These are phyloP conservation scores for Ladona fulva DNA, from an alignment of 1,140 invertebrate species.

Conservation along the genomic window DNA sequence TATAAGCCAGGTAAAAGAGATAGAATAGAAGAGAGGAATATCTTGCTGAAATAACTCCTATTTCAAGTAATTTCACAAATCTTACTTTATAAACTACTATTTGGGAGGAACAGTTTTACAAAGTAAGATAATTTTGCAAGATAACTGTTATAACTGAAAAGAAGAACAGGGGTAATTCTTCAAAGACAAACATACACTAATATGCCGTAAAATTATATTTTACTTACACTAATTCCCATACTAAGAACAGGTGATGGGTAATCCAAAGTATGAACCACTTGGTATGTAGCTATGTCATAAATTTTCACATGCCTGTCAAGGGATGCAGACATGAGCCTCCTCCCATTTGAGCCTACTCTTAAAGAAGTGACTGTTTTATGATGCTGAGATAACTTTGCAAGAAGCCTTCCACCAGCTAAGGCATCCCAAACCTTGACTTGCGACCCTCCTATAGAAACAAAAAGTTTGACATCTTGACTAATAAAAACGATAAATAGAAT, in stretches of 20 bases:
- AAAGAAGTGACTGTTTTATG: conserved; percentile 90
- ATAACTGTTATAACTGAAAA: too few relatives aligned
- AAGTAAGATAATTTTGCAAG: too few relatives aligned
- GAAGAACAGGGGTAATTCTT: too few relatives aligned
- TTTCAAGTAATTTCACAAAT: too few relatives aligned
- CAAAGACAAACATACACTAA: too few relatives aligned
- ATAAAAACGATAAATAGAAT: too few relatives aligned
- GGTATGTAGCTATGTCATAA: conserved; percentile 79
- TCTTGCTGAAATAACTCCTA: too few relatives aligned
- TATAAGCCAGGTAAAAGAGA: too few relatives aligned
- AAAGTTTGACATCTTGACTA: too few relatives aligned
- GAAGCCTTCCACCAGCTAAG: conserved; percentile 69
- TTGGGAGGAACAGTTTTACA: too few relatives aligned
- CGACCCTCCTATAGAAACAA: conserved; percentile 57
- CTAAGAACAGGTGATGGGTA: conserved; percentile 87
- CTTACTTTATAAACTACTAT: too few relatives aligned
- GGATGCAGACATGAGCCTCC: conserved; percentile 77
- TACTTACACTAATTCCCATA: conserved; percentile 62
- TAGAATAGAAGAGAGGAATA: too few relatives aligned
- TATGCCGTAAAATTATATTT: not conserved
- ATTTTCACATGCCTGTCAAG: conserved; percentile 92
- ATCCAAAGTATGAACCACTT: conserved; percentile 78
- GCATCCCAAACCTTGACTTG: conserved; percentile 92
- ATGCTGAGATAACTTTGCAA: conserved; percentile 72
- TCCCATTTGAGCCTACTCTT: conserved; percentile 65